A percentile compares a stretch with the other conserved stretches of the same genome.
These are phyloP conservation scores for Plecotus auritus DNA, from an alignment of 2,113 vertebrate species.

Conservation along the genomic window DNA sequence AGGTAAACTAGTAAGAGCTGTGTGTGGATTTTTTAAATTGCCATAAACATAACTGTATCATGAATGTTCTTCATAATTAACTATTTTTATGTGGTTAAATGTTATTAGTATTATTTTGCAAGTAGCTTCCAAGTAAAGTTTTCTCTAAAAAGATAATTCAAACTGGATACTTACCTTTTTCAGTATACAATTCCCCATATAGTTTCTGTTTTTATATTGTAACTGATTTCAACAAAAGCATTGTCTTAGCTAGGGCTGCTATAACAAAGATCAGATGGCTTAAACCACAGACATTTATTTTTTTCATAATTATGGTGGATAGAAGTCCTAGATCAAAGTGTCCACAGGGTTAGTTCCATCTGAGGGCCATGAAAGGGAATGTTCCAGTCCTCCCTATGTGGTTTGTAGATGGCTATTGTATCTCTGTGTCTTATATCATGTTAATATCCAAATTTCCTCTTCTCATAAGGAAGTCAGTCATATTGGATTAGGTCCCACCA, in stretches of 20 bases:
- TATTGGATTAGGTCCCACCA: background rate
- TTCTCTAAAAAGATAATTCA: background rate
- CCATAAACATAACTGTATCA: background rate
- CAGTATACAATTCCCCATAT: background rate
- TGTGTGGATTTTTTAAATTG: slow-evolving; percentile 40
- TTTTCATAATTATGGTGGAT: background rate
- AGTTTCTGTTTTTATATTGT: background rate
- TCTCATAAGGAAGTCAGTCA: background rate
- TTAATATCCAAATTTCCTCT: background rate
- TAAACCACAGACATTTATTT: background rate
- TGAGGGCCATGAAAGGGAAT: background rate
- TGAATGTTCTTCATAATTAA: background rate
- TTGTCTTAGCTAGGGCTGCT: background rate
- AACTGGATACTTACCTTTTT: background rate
- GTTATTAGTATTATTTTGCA: background rate
- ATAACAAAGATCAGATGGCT: background rate
- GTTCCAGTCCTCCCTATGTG: background rate
- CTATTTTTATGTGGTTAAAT: background rate
- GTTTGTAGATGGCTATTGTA: background rate
- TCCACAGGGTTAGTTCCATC: background rate
- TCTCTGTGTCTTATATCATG: background rate
- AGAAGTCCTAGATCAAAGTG: background rate
- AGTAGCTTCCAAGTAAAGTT: background rate
- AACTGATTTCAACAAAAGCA: background rate
- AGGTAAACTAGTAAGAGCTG: slow-evolving; percentile 52